Percentiles rank a stretch among this genome's conserved stretches.
Conservation (phyloP, 2,888 invertebrate genomes). For the Nipponacmea schrenckii region DNA sequence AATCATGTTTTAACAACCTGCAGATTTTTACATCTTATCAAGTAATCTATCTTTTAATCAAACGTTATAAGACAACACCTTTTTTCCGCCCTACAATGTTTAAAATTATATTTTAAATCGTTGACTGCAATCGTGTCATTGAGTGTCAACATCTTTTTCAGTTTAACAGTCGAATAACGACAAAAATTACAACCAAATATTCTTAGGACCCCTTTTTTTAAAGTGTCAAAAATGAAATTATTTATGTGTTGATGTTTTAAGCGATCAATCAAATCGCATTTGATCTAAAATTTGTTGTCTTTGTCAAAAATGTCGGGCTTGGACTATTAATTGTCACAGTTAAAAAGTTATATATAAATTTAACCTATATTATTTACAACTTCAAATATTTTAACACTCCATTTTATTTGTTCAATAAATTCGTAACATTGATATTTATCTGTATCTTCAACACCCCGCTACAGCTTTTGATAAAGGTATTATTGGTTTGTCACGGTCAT, state of each 20-base stretch:
- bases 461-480: no score
- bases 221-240: slow-evolving; percentile 5
- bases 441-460: no score
- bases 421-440: no score
- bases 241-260: background rate
- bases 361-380: no score
- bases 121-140: no score
- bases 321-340: background rate
- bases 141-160: no score
- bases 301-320: background rate
- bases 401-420: no score
- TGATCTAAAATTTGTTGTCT: background rate
- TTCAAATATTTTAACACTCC: no score
- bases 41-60: background rate
- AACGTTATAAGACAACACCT: background rate
- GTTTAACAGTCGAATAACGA: slow-evolving; percentile 2
- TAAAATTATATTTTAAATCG: slow-evolving; percentile 7
- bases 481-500: no score
- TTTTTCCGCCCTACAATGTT: background rate
- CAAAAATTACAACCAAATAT: background rate
- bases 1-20: background rate
- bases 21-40: background rate
- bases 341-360: no score
- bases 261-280: background rate
- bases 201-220: background rate